Conservation (phyloP, 92 coral and sea anemone genomes). For the Phenganax stokvisi region DNA sequence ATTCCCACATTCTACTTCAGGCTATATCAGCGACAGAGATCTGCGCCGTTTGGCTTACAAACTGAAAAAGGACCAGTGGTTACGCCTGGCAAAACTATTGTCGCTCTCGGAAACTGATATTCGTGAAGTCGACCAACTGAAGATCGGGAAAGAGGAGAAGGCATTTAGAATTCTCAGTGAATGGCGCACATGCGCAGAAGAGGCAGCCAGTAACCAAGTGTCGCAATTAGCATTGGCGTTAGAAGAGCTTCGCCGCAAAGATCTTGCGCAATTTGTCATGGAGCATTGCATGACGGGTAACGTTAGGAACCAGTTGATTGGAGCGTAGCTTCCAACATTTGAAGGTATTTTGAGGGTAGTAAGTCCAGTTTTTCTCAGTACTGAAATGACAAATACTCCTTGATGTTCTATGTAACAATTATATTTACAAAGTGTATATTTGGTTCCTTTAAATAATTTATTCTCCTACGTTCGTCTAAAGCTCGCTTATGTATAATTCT, state of each 20-base stretch:
- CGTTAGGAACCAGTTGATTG: constrained; percentile 76
- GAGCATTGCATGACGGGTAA: constrained; percentile 91
- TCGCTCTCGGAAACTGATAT: constrained; percentile 78
- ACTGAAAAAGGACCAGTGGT: constrained; percentile 92
- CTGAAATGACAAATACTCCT: too few species aligned
- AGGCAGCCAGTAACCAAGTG: constrained; percentile 66
- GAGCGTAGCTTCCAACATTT: constrained; percentile 3
- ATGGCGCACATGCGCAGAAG: constrained; percentile 70
- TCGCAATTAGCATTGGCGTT: constrained; percentile 81
- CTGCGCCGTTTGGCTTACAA: constrained; percentile 95
- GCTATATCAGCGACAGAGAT: constrained; percentile 80
- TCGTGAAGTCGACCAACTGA: constrained; percentile 59
- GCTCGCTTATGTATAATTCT: too few species aligned
- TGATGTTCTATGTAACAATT: too few species aligned
- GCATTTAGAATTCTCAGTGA: constrained; percentile 71
- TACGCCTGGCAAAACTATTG: constrained; percentile 80
- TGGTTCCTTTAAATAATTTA: too few species aligned
- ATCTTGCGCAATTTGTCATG: constrained; percentile 83
- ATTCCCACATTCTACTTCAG: constrained; percentile 22
- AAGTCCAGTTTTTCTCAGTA: too few species aligned
- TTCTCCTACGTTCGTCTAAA: too few species aligned
- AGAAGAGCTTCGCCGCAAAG: constrained; percentile 90
- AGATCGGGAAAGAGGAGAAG: constrained; percentile 89
- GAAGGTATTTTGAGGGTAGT: too few species aligned
- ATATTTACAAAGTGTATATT: too few species aligned